Evolutionary conservation across 1,140 invertebrate genomes (phyloP).

Genomic region (Metopolophium dirhodum): DNA sequence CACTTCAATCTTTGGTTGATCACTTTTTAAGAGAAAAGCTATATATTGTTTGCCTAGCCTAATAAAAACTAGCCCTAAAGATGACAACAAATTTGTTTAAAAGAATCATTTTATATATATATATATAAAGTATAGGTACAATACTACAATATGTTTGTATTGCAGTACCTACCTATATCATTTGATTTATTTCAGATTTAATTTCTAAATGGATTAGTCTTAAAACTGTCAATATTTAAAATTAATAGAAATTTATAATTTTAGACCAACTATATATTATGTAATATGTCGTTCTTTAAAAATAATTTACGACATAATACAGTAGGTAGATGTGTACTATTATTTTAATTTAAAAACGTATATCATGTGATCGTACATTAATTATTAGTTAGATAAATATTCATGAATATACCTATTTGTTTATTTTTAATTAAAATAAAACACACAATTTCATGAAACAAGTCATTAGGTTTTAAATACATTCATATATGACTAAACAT

Average conservation of each 20-base stretch:
- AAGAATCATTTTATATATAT: not conserved
- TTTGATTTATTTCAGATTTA: not conserved
- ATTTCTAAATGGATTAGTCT: not conserved
- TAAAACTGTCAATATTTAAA: not conserved
- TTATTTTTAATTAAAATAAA: not conserved
- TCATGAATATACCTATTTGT: not conserved
- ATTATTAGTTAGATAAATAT: not conserved
- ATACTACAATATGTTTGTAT: not conserved
- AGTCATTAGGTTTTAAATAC: not conserved
- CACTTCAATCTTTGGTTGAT: not conserved
- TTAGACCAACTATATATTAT: not conserved
- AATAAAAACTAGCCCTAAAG: not conserved
- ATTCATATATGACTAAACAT: not conserved
- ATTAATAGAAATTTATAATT: not conserved
- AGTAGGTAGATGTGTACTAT: not conserved
- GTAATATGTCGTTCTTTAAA: constrained; percentile 20
- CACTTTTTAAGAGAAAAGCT: not conserved
- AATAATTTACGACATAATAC: constrained; percentile 39
- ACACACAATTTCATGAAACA: not conserved
- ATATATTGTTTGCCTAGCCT: not conserved
- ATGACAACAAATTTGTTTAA: not conserved
- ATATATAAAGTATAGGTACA: not conserved
- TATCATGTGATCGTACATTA: not conserved
- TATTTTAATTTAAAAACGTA: not conserved
- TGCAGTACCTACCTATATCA: not conserved